Base-by-base conservation (phyloP, 2,113 vertebrate species). In the Sinocyclocheilus grahami region DNA sequence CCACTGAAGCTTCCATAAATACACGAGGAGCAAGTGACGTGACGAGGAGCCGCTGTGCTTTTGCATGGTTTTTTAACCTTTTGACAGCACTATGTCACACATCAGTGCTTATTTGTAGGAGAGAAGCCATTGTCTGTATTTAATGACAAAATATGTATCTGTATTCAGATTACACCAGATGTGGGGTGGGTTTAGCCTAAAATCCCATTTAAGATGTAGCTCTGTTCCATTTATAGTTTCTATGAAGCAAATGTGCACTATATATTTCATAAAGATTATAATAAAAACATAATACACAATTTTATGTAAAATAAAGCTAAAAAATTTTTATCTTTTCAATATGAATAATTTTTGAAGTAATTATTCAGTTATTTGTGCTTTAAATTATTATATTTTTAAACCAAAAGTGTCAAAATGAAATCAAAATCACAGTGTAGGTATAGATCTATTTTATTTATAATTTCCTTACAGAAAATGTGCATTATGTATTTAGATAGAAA, bases 1-100 rank as follows among this genome's bases (percentile, higher is more conserved):
- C 78, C 82, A 37, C 10, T 71, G 51, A 77, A 27, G 33, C 69
- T 53, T 30, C 55, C 42, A 76, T 65, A 86, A 86, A 87, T 87
- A 82, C 13, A 84, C 76, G 42, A 84, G 24, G 24, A 51, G 58
- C 53, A 58, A 58, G 51, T 42, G 58, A 42, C 11, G 5, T 42
- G 37, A 20, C 22, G 42, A 3, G 20, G 46, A 11, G n/a, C 8
- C 9, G 7, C 9, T 22, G 48, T 16, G 42, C 24, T n/a, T 16
- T 77, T 53, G n/a, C 24, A 27, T 77, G 30, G 46, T 53, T 78
- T 53, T 71, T 27, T 72, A 58, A 46, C 2, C 13, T 80, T 39
- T 20, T 33, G 14, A 33, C 13, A 1, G 55, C 53, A 37, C 42
- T 30, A 30, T 53, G 75, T 18, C 76, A 33, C 69, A 37, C 27